Base-by-base conservation (phyloP, 2,888 invertebrate genomes). In the Agrypnus murinus region DNA sequence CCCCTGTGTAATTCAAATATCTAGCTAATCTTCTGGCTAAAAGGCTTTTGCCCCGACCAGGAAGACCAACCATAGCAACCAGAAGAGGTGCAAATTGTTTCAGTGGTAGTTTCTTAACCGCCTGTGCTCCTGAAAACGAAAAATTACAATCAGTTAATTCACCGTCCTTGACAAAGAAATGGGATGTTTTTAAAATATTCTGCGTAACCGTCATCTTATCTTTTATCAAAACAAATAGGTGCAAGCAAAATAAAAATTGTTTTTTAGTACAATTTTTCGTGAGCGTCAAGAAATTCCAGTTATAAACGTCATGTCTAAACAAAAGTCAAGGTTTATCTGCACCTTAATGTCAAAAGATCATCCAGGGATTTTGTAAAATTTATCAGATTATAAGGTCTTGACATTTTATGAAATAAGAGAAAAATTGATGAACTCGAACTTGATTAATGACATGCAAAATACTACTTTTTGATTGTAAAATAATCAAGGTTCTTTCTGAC, bases 21-120 rank as follows among this genome's bases (percentile, higher is more conserved):
- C 96, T 89, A 60, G 94, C 90, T 45, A 97, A 89, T 80, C 95
- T 93, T 83, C 94, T 94, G 0, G 96, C 95, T 69, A 97, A 90
- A 84, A 95, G 93, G 62, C 96, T 97, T 87, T 98, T 98, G 72
- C 97, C 97, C 31, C 97, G 89, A 14, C 96, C 97, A 0, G 97
- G 97, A 70, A 97, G 87, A 14, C 97, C 97, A 38, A 96, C 96
- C 87, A 95, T 92, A 34, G 94, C 94, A 76, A 97, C 94, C 69
- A 97, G 90, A 73, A 95, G 89, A 1, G 95, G 95, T 19, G 91
- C 87, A 78, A 89, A 89, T 79, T 88, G 88, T 9, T 87, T 85
- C 68, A 87, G 83, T 36, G 85, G 73, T 19, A 80, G 73, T 15
- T 36, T 34, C 17, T 55, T 55, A 8, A 55, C 12, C 12, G 55